Evolutionary conservation across 2,113 vertebrate species (phyloP).

Genomic region (Cnemophilus loriae): DNA sequence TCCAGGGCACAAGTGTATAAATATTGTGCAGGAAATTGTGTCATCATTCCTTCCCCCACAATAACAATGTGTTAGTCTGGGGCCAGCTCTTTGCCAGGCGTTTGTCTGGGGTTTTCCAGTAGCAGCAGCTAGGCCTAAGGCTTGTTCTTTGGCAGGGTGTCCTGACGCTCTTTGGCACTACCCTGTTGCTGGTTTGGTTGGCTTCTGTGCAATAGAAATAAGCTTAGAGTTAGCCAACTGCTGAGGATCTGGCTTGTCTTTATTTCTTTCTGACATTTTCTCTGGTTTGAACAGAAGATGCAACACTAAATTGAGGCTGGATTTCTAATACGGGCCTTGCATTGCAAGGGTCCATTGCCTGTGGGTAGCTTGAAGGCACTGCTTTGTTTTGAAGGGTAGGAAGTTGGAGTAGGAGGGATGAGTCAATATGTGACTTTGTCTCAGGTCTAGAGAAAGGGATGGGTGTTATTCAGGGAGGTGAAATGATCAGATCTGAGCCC

Average conservation of each 20-base stretch:
- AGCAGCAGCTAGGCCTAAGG: conserved; percentile 30
- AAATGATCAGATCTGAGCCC: not conserved
- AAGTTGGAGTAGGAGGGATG: not conserved
- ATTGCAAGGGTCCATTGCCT: not conserved
- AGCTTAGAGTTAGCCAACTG: not conserved
- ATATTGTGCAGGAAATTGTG: conserved; percentile 39
- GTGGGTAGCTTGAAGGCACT: not conserved
- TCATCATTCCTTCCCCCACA: conserved; percentile 28
- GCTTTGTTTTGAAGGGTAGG: not conserved
- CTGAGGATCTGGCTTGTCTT: not conserved
- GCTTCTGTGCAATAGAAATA: conserved; percentile 42
- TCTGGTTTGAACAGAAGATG: conserved; percentile 1
- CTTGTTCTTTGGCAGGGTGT: conserved; percentile 26
- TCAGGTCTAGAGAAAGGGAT: not conserved
- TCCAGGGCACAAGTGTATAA: conserved; percentile 23
- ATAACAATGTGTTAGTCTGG: conserved; percentile 18
- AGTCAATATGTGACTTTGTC: not conserved
- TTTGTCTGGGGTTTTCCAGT: conserved; percentile 58
- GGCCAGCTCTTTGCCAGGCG: not conserved
- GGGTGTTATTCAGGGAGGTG: not conserved
- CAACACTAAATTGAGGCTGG: not conserved
- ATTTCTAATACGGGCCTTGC: not conserved
- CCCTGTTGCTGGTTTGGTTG: conserved; percentile 26
- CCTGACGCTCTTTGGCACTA: conserved; percentile 40
- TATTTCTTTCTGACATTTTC: conserved; percentile 20